These are phyloP conservation scores for Meriones unguiculatus DNA, from an alignment of 2,113 vertebrate species.

Conservation along the genomic window DNA sequence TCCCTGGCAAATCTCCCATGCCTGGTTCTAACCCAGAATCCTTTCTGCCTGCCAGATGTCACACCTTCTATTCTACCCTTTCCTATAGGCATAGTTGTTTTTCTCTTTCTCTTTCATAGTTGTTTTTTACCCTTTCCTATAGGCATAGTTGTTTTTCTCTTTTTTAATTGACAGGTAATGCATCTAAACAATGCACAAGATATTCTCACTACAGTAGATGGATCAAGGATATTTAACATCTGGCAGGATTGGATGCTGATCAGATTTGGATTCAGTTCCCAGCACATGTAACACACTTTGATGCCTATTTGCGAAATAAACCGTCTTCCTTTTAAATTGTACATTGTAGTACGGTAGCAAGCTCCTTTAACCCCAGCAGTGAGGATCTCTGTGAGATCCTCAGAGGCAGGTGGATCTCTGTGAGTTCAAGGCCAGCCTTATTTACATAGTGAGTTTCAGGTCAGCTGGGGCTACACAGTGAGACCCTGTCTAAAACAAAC, in stretches of 20 bases:
- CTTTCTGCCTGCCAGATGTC: too few species aligned
- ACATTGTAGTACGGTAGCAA: not conserved
- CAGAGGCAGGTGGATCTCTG: not conserved
- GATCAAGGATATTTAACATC: not conserved
- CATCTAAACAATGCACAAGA: too few species aligned
- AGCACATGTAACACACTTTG: not conserved
- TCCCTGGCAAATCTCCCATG: too few species aligned
- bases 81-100: too few species aligned
- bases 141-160: too few species aligned
- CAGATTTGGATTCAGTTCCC: not conserved
- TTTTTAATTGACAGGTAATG: too few species aligned
- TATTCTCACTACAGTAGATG: too few species aligned
- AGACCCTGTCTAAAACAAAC: not conserved
- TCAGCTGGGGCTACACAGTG: not conserved
- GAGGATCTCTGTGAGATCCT: not conserved
- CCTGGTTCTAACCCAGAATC: too few species aligned
- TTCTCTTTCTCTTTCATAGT: too few species aligned
- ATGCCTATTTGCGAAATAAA: conserved; percentile 10
- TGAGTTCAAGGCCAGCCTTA: not conserved
- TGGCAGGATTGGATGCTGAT: not conserved
- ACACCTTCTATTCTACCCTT: too few species aligned
- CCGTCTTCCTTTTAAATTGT: not conserved
- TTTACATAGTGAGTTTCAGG: not conserved
- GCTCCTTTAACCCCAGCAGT: not conserved
- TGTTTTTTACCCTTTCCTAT: too few species aligned